Base-by-base conservation (phyloP, 53 echinoderm and acorn worm species). In the Actinopyga echinites region DNA sequence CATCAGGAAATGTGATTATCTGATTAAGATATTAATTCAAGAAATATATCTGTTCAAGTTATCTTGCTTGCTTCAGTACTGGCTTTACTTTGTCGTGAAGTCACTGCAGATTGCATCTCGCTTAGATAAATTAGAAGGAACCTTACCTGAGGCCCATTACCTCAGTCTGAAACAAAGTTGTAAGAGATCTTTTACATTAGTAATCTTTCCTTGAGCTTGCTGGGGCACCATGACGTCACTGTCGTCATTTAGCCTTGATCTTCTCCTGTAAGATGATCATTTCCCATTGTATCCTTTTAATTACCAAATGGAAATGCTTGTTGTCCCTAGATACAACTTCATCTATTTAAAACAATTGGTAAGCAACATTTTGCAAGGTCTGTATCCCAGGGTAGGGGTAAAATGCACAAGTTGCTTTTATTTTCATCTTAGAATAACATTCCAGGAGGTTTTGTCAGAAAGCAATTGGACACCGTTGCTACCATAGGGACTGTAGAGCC, bases 381-480 rank as follows among this genome's bases (percentile, higher is more conserved):
- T 62, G 30, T 9, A 71, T 71, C 40, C 42, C 71, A 40, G 20
- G 71, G 71, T 55, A 55, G 56, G 15, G 34, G 65, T 71, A 23
- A 44, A 71, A 44, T 33, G 42, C 22, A 71, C 71, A 42, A 40
- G 71, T 71, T 71, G 71, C n/a, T 42, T 49, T 49, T 71, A 25
- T 71, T 40, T 71, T 71, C 71, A 45, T 71, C 42, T 4, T 40
- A 25, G 26, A 71, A 71, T 44, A 42, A 71, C 40, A 71, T 71
- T 71, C 71, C 71, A 71, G 71, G 71, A 71, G 71, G 71, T 71
- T 43, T 71, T 71, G 71, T 42, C 71, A 71, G 71, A 71, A 71
- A 71, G 71, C 71, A 71, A 71, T 71, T 71, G 44, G 40, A 71
- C 42, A 40, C 71, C 21, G 45, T 25, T 24, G 71, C 40, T 40